Percentiles rank a stretch among this genome's conserved stretches.
Conservation (phyloP, 2,888 invertebrate genomes). For the Drosophila formosana region DNA sequence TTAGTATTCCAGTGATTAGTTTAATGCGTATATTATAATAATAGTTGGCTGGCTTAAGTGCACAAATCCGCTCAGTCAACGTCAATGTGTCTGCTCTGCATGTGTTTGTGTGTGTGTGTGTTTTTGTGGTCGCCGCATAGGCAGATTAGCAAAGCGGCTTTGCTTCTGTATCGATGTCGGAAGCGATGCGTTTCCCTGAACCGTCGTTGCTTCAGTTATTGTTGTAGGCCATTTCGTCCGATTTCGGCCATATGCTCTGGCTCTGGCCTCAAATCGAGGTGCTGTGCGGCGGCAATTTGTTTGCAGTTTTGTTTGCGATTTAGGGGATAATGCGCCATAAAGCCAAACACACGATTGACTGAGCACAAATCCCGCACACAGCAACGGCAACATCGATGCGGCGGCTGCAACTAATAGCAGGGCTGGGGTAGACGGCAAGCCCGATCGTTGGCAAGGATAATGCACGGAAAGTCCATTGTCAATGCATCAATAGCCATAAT, state of each 20-base stretch:
- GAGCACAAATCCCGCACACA: constrained; percentile 39
- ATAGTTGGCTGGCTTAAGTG: constrained; percentile 10
- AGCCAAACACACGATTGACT: constrained; percentile 76
- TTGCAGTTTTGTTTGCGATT: constrained; percentile 83
- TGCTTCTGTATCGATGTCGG: constrained; percentile 38
- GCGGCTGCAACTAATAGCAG: constrained; percentile 62
- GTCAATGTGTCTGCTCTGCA: constrained; percentile 28
- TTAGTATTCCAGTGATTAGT: constrained; percentile 1
- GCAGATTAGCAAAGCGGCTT: constrained; percentile 31
- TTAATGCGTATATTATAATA: background rate
- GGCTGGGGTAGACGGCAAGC: constrained; percentile 4
- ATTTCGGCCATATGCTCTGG: constrained; percentile 41
- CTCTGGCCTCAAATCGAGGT: constrained; percentile 46
- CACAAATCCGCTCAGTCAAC: constrained; percentile 45
- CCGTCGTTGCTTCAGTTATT: constrained; percentile 3
- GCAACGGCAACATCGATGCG: background rate
- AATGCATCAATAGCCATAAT: constrained; percentile 72
- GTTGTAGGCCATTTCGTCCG: constrained; percentile 62
- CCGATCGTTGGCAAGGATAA: constrained; percentile 62
- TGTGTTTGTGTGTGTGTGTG: constrained; percentile 18
- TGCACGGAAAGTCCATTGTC: constrained; percentile 67
- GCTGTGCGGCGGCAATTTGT: constrained; percentile 73
- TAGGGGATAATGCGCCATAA: constrained; percentile 83
- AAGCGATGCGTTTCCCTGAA: constrained; percentile 24
- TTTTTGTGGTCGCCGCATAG: constrained; percentile 26